Evolutionary conservation across 2,888 invertebrate species (phyloP).

Genomic region (Apantesis nais): DNA sequence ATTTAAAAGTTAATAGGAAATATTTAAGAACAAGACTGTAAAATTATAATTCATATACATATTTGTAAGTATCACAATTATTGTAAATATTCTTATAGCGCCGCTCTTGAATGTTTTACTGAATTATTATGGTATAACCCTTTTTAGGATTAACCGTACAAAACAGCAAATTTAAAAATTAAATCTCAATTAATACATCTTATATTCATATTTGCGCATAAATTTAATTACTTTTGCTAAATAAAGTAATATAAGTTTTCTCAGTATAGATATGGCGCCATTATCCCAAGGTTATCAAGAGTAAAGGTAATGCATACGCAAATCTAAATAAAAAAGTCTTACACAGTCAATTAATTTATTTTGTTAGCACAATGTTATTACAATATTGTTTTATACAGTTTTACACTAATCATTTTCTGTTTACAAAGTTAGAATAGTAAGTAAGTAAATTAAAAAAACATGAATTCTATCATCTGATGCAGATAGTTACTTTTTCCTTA

Average conservation of each 20-base stretch:
- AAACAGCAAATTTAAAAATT: no score
- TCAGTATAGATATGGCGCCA: neutral
- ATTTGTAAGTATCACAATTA: neutral
- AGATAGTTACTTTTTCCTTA: neutral
- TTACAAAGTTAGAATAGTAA: neutral
- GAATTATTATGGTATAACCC: no score
- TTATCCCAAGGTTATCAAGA: neutral
- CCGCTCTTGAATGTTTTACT: no score
- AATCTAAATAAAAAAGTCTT: slow-evolving; percentile 3
- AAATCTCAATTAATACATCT: neutral
- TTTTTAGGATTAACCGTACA: no score
- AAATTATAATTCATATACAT: neutral
- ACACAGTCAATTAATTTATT: neutral
- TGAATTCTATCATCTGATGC: neutral
- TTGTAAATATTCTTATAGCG: neutral
- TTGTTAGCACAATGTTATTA: neutral
- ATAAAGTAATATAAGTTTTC: neutral
- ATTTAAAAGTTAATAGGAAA: neutral
- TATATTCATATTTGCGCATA: neutral
- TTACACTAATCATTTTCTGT: neutral
- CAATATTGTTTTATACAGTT: neutral
- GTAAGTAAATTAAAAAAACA: neutral
- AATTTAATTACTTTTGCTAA: neutral
- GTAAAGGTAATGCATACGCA: neutral
- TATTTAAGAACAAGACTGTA: neutral